A percentile compares a stretch with the other conserved stretches of the same genome.
Conservation (phyloP, 2,113 vertebrate genomes). For the Reinhardtius hippoglossoides region DNA sequence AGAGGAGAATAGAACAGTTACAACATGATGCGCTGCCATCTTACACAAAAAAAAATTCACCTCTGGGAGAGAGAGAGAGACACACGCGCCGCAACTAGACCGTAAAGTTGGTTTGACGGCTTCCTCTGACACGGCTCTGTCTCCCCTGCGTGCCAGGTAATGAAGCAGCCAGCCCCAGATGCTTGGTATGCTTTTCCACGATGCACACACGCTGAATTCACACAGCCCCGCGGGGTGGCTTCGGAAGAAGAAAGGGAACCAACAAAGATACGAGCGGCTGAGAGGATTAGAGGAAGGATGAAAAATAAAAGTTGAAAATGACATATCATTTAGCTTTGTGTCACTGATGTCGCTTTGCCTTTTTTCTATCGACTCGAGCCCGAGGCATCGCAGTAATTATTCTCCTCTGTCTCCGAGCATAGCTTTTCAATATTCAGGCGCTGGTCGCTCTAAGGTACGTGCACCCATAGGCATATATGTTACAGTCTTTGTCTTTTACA, state of each 20-base stretch:
- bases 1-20: constrained; percentile 52
- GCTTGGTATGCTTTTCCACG: constrained; percentile 29
- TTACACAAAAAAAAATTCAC: constrained; percentile 49
- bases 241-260: constrained; percentile 44
- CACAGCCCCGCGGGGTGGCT: constrained; percentile 24
- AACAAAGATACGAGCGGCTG: constrained; percentile 41
- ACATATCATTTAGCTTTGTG: constrained; percentile 64
- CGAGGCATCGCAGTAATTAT: constrained; percentile 64
- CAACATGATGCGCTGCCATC: constrained; percentile 41
- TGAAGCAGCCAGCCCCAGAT: constrained; percentile 48
- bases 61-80: background rate
- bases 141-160: constrained; percentile 52
- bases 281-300: constrained; percentile 60
- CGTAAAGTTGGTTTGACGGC: constrained; percentile 47
- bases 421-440: constrained; percentile 54
- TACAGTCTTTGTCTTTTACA: constrained; percentile 19
- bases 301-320: constrained; percentile 63
- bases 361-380: constrained; percentile 63
- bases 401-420: constrained; percentile 49
- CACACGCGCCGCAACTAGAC: constrained; percentile 31
- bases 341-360: constrained; percentile 37
- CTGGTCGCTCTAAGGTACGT: constrained; percentile 33
- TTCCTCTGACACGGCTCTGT: constrained; percentile 44
- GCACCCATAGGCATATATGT: constrained; percentile 1
- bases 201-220: constrained; percentile 28